Evolutionary conservation across 2,888 invertebrate genomes (phyloP), one percentile per base, ranked within the genome.

Genomic region (Nomada flava): DNA sequence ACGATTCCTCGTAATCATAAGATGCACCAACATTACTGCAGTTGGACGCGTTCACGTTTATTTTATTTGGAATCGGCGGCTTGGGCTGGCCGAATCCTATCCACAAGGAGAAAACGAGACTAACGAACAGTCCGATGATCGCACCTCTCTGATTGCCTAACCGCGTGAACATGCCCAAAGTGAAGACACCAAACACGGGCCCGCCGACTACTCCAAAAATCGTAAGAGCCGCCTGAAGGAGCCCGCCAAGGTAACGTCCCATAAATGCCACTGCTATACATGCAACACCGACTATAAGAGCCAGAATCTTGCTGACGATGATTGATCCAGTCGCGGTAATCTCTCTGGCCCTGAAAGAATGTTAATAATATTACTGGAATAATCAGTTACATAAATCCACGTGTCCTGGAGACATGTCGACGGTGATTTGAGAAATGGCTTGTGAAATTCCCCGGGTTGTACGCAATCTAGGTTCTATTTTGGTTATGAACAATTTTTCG

Each of bases 191-290:
- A 29, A 98, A 94, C 53, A 98, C 93, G 0, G 98, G 98, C 0
- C 98, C 98, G 0, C 98, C 98, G 18, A 97, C 96, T 0, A 98
- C 96, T 2, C 98, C 98, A 91, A 98, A 98, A 85, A 98, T 97
- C 0, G 97, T 97, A 15, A 98, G 94, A 0, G 98, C 96, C 0
- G 98, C 97, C 93, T 98, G 97, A 11, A 98, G 95, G 4, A 90
- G 79, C 10, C 97, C 97, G 0, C 98, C 98, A 5, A 91, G 85
- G 63, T 87, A 83, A 29, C 80, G 86, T 2, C 86, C 89, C 13
- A 98, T 90, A 93, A 97, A 98, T 0, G 98, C 97, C 44, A 98
- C 92, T 0, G 95, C 96, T 63, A 98, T 94, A 91, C 98, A 98
- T 0, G 97, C 87, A 0, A 96, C 89, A 0, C 98, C 98, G 91